Evolutionary conservation across 2,113 vertebrate species (phyloP), one percentile per base, ranked within the genome.

Genomic region (Apaloderma vittatum): DNA sequence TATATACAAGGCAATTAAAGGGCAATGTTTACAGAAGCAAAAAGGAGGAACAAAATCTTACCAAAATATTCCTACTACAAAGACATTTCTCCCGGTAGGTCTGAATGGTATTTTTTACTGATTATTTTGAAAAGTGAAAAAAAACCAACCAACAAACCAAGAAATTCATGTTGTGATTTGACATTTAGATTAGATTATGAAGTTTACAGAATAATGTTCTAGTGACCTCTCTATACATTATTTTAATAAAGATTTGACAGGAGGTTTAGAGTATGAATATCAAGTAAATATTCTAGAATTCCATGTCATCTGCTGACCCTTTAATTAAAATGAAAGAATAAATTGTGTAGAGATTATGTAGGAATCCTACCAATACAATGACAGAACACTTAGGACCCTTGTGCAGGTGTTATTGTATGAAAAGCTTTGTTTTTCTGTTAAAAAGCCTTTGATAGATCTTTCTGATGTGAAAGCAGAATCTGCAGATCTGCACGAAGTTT

Each of bases 271-370:
- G 49, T 68, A 96, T 85, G 90, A 97, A 97, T 93, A 72, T 93
- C 88, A 94, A 95, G 93, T 96, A 97, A 97, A 97, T 92, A 97
- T 55, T 96, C 86, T n/a, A 82, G 37, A 96, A 91, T 97, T 95
- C 62, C 46, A 61, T 88, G 72, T 86, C 52, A 46, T 26, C 32
- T 94, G 32, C 71, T 94, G 88, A 95, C 73, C 85, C 97, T 97
- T 95, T 96, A 97, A 96, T 97, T 97, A 95, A 93, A 95, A 82
- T 91, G 68, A 92, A 96, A 86, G 74, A 86, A 40, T 74, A 79
- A 86, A 95, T 87, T 61, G 24, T n/a, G 11, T 36, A 48, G 18
- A 83, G 32, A 57, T 87, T 88, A 63, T 23, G 6, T 34, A 63
- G 17, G 21, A 8, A 82, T 27, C 34, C 59, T 48, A 71, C 45